A percentile compares a stretch with the other conserved stretches of the same genome.
These are phyloP conservation scores for Botia almorhae DNA, from an alignment of 2,797 vertebrate genomes.

Conservation along the genomic window DNA sequence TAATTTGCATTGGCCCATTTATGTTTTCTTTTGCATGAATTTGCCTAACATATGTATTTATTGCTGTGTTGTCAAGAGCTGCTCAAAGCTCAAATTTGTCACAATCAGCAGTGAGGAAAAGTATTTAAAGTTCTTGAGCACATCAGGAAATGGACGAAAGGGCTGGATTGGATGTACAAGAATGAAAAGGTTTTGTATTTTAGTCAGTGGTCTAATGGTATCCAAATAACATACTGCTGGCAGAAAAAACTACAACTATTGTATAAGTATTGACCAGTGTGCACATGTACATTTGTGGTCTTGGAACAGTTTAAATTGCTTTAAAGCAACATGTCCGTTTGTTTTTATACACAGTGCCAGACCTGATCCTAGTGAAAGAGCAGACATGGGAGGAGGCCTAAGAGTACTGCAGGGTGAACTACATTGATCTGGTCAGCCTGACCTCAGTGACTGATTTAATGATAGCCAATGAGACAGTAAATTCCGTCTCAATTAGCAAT, in stretches of 20 bases:
- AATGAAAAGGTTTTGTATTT: not conserved
- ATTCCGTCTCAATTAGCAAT: too few species aligned
- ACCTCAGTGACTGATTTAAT: conserved; percentile 3
- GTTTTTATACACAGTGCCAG: conserved; percentile 27
- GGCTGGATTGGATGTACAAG: conserved; percentile 38
- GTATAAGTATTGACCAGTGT: not conserved
- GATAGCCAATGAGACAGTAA: not conserved
- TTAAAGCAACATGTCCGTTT: too few species aligned
- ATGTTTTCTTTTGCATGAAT: not conserved
- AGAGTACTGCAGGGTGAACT: conserved; percentile 22
- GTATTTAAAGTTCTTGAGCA: not conserved
- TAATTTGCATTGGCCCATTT: not conserved
- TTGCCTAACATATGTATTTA: not conserved
- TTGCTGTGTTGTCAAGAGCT: not conserved
- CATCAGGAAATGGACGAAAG: not conserved
- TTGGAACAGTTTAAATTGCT: not conserved
- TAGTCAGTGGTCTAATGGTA: conserved; percentile 40
- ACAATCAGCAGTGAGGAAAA: not conserved
- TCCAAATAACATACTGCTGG: not conserved
- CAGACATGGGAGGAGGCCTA: conserved; percentile 33
- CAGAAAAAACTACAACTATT: not conserved
- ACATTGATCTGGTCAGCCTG: conserved; percentile 45
- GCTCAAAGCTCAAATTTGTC: not conserved
- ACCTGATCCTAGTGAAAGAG: conserved; percentile 14
- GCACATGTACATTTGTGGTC: not conserved